These are phyloP conservation scores for Geotrupes spiniger DNA, from an alignment of 2,888 invertebrate species.

Conservation along the genomic window DNA sequence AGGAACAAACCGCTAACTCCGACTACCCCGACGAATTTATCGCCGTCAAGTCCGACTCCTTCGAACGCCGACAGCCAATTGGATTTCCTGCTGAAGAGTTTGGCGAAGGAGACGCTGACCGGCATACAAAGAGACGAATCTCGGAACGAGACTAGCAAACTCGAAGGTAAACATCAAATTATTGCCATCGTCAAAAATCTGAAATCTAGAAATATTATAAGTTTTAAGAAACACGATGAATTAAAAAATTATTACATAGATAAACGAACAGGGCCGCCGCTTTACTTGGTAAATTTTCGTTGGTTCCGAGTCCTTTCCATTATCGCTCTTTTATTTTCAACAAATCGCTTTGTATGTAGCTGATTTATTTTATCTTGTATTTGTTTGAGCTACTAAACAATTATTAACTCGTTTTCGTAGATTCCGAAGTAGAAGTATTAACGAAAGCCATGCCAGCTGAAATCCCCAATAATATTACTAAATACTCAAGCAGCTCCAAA, in stretches of 20 bases:
- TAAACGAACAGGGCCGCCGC: too few species aligned
- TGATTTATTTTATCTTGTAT: too few species aligned
- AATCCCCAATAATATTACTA: constrained; percentile 47
- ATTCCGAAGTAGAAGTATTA: constrained; percentile 34
- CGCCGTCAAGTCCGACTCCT: constrained; percentile 39
- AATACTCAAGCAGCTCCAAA: constrained; percentile 46
- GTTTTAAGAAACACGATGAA: too few species aligned
- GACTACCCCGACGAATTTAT: constrained; percentile 22
- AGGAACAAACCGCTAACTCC: constrained; percentile 34
- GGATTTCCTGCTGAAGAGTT: constrained; percentile 74
- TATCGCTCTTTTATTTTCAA: too few species aligned
- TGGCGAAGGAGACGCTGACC: constrained; percentile 65
- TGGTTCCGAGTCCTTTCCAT: too few species aligned
- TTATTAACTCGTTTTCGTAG: constrained; percentile 26
- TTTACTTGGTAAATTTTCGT: too few species aligned
- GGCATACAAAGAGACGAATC: constrained; percentile 53
- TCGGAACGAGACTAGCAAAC: constrained; percentile 57
- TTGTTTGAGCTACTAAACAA: too few species aligned
- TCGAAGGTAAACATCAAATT: constrained; percentile 44
- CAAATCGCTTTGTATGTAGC: too few species aligned
- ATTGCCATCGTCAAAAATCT: too few species aligned
- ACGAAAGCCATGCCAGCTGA: constrained; percentile 44
- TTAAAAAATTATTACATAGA: too few species aligned
- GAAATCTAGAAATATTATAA: too few species aligned
- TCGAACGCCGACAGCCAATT: constrained; percentile 54